Conservation (phyloP, 2,888 invertebrate genomes). For the Euproctis similis region DNA sequence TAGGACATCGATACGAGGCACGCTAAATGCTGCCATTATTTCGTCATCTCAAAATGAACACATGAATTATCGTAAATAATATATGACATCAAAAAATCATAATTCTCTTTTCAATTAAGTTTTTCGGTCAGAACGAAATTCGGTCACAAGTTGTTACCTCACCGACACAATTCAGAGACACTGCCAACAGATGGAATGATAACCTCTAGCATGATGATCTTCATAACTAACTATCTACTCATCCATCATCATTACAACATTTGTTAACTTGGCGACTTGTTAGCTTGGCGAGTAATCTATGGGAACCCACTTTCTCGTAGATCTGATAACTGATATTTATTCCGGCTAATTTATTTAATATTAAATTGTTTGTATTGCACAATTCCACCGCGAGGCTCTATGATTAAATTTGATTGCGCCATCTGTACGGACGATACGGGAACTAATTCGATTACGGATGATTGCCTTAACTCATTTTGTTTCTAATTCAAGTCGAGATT, state of each 20-base stretch:
- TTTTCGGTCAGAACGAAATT: too few relatives aligned
- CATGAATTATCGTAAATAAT: too few relatives aligned
- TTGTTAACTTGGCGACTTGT: too few relatives aligned
- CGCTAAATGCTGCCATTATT: too few relatives aligned
- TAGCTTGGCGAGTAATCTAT: too few relatives aligned
- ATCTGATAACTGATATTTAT: slow-evolving; percentile 17
- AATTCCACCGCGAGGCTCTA: neutral
- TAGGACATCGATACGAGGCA: too few relatives aligned
- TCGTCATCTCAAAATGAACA: too few relatives aligned
- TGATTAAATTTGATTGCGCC: neutral
- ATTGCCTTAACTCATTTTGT: neutral
- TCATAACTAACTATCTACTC: slow-evolving; percentile 8
- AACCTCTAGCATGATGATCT: slow-evolving; percentile 19
- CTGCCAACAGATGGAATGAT: slow-evolving; percentile 1
- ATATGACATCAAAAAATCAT: too few relatives aligned
- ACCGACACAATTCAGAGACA: too few relatives aligned
- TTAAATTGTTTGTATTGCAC: slow-evolving; percentile 3
- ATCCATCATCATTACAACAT: slow-evolving; percentile 26
- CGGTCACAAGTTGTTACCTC: too few relatives aligned
- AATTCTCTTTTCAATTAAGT: too few relatives aligned
- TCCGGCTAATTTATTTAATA: slow-evolving; percentile 3
- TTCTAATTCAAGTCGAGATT: too few relatives aligned
- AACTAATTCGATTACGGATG: neutral
- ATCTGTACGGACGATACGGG: neutral
- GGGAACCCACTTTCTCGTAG: slow-evolving; percentile 23